These are phyloP conservation scores for Falcaria lacertinaria DNA, from an alignment of 2,888 invertebrate genomes.

Conservation along the genomic window DNA sequence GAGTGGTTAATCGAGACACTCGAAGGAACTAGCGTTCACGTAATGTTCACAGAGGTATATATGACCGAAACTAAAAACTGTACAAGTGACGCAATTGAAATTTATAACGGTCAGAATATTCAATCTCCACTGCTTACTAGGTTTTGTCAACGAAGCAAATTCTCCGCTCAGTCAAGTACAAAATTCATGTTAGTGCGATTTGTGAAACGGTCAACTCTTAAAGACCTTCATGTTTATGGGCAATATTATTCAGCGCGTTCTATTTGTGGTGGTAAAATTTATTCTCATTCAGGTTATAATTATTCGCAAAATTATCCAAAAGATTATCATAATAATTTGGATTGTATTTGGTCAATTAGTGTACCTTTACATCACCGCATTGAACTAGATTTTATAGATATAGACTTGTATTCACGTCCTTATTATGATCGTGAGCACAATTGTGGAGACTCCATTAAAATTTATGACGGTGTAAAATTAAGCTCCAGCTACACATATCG, in stretches of 20 bases:
- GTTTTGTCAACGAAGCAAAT: constrained; percentile 78
- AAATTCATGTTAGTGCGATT: constrained; percentile 86
- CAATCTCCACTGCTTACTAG: constrained; percentile 77
- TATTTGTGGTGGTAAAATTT: constrained; percentile 88
- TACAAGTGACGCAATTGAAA: constrained; percentile 80
- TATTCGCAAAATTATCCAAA: constrained; percentile 91
- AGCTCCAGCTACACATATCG: constrained; percentile 74
- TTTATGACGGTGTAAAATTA: constrained; percentile 47
- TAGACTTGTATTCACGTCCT: constrained; percentile 81
- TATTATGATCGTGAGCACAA: constrained; percentile 55
- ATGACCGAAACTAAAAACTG: constrained; percentile 81
- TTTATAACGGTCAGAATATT: constrained; percentile 83
- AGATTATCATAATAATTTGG: constrained; percentile 85
- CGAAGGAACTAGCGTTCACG: constrained; percentile 82
- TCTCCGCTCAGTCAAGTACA: constrained; percentile 80
- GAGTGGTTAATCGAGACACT: constrained; percentile 87
- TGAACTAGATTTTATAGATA: constrained; percentile 83
- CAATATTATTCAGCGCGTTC: constrained; percentile 38
- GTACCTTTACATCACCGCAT: constrained; percentile 84
- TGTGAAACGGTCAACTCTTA: constrained; percentile 72
- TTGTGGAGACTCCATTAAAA: constrained; percentile 50
- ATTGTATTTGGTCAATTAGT: constrained; percentile 89
- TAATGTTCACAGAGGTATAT: constrained; percentile 83
- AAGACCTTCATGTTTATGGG: constrained; percentile 83
- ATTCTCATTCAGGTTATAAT: constrained; percentile 82